Evolutionary conservation across 2,113 vertebrate species (phyloP).

Genomic region (Gavia stellata): DNA sequence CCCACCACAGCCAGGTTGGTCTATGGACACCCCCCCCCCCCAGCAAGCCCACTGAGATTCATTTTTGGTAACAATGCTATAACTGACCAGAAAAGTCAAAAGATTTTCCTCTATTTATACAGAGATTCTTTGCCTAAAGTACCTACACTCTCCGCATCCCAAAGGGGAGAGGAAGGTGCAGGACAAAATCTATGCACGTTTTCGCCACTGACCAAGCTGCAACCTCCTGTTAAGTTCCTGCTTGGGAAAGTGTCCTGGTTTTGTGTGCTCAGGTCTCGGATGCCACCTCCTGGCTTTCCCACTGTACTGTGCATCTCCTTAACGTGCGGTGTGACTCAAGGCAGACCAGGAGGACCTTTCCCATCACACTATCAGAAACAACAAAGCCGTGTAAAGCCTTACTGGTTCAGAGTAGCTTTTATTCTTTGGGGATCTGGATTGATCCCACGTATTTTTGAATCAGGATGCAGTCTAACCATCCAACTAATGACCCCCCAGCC

Average conservation of each 20-base stretch:
- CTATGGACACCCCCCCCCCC: accelerated
- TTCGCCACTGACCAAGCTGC: background rate
- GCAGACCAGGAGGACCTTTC: accelerated
- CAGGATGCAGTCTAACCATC: too few relatives aligned
- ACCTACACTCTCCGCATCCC: accelerated
- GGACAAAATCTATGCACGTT: background rate
- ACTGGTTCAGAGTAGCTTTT: background rate
- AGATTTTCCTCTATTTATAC: background rate
- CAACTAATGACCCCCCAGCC: background rate
- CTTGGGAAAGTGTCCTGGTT: background rate
- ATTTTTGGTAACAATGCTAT: background rate
- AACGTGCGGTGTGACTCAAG: accelerated
- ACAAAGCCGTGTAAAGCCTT: background rate
- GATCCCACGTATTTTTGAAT: accelerated
- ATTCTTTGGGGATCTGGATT: background rate
- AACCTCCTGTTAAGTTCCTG: background rate
- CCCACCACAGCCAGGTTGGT: background rate
- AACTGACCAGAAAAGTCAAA: background rate
- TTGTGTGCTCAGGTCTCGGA: background rate
- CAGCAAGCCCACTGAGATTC: background rate
- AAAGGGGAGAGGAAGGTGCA: background rate
- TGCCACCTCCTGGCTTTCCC: conserved; percentile 42
- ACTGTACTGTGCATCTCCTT: background rate
- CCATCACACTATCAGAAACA: accelerated
- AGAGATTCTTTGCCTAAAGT: background rate